Percentiles rank a stretch among this genome's conserved stretches.
These are phyloP conservation scores for Hydraecia micacea DNA, from an alignment of 2,888 invertebrate species.

Conservation along the genomic window DNA sequence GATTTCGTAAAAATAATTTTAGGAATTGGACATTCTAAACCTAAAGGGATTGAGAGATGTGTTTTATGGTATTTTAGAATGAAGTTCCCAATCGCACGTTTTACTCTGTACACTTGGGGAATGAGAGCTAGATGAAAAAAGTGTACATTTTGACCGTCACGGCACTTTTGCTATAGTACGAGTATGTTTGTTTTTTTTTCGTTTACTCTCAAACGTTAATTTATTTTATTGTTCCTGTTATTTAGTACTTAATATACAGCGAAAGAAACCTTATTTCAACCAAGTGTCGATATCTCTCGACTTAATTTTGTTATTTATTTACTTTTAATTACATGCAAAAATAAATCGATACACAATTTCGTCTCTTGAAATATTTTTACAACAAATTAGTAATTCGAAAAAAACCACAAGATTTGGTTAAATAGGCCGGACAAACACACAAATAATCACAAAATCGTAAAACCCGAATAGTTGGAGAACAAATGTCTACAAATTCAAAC, in stretches of 20 bases:
- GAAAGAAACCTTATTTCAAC: neutral
- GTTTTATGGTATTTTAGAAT: neutral
- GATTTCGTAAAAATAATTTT: neutral
- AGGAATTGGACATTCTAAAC: neutral
- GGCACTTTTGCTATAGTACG: neutral
- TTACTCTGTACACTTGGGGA: neutral
- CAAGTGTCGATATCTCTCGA: neutral
- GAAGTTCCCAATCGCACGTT: neutral
- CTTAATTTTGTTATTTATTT: neutral
- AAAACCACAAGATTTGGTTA: neutral
- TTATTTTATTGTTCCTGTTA: neutral
- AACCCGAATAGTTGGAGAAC: neutral
- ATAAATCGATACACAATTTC: neutral
- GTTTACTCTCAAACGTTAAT: neutral
- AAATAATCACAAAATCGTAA: conserved; percentile 9
- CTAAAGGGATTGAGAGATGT: neutral
- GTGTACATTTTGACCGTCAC: neutral
- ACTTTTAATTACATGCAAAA: neutral
- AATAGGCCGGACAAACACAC: neutral
- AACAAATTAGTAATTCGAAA: too few relatives aligned
- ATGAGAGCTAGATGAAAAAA: neutral
- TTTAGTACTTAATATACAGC: too few relatives aligned
- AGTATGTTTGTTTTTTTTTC: too few relatives aligned
- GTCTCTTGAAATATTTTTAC: neutral
- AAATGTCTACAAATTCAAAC: conserved; percentile 27